These are phyloP conservation scores for Papilio protenor DNA, from an alignment of 2,888 invertebrate genomes.

Conservation along the genomic window DNA sequence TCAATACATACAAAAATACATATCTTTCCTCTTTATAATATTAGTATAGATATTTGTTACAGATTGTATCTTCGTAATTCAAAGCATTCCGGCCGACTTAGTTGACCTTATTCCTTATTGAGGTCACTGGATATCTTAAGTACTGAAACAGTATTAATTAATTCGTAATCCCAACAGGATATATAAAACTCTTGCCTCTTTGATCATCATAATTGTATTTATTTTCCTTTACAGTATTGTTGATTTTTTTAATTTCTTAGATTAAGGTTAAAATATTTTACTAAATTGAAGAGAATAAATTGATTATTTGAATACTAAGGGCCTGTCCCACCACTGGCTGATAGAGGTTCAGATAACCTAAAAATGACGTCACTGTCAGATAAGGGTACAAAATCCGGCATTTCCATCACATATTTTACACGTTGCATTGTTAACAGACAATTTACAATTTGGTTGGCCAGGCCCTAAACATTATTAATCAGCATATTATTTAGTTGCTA, in stretches of 20 bases:
- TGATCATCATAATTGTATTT: background rate
- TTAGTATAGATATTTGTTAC: background rate
- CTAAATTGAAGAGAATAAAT: background rate
- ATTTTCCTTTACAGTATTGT: background rate
- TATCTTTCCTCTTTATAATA: no score
- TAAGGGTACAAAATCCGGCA: no score
- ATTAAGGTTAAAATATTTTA: background rate
- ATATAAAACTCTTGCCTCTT: background rate
- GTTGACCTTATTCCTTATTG: conserved; percentile 25
- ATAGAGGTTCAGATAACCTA: no score
- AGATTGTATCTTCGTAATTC: background rate
- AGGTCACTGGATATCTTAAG: conserved; percentile 22
- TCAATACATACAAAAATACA: no score
- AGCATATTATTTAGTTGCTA: background rate
- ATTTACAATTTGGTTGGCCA: no score
- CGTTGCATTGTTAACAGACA: no score
- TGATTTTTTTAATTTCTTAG: background rate
- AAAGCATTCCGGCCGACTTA: background rate
- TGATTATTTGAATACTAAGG: background rate
- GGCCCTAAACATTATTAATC: background rate
- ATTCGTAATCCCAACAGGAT: background rate
- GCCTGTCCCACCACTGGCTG: no score
- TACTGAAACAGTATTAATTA: background rate
- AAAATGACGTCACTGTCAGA: no score
- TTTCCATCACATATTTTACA: no score